Evolutionary conservation across 1,140 invertebrate genomes (phyloP).

Genomic region (Dendrolimus punctatus): DNA sequence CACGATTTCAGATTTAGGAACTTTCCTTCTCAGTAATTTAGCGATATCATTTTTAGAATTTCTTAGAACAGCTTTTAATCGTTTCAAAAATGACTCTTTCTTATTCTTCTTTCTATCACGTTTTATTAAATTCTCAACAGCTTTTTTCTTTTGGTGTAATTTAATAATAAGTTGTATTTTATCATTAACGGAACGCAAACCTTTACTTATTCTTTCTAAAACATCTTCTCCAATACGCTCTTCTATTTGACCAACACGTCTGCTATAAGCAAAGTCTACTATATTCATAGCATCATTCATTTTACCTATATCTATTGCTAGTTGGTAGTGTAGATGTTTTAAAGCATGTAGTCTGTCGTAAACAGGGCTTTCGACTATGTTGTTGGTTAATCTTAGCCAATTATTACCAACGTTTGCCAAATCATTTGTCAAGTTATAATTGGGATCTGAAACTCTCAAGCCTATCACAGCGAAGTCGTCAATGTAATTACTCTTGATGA

Average conservation of each 20-base stretch:
- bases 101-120: constrained; percentile 7
- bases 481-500: constrained; percentile 24
- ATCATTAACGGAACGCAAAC: constrained; percentile 21
- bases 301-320: constrained; percentile 33
- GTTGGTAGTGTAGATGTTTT: constrained; percentile 31
- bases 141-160: constrained; percentile 8
- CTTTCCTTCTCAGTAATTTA: constrained; percentile 24
- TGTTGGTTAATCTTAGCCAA: constrained; percentile 25
- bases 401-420: constrained; percentile 26
- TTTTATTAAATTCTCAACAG: constrained; percentile 4
- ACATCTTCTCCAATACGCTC: constrained; percentile 16
- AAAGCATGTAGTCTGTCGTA: constrained; percentile 23
- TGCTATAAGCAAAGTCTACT: constrained; percentile 23
- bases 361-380: constrained; percentile 15
- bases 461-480: constrained; percentile 16
- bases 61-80: constrained; percentile 33
- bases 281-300: constrained; percentile 29
- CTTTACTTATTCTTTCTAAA: constrained; percentile 22
- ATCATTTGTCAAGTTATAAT: constrained; percentile 27
- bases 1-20: constrained; percentile 27
- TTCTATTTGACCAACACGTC: constrained; percentile 24
- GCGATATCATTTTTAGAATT: constrained; percentile 34
- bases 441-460: constrained; percentile 18
- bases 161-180: constrained; percentile 21
- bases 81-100: constrained; percentile 31